Base-by-base conservation (phyloP, 2,797 vertebrate genomes). In the Halcyon smyrnensis region DNA sequence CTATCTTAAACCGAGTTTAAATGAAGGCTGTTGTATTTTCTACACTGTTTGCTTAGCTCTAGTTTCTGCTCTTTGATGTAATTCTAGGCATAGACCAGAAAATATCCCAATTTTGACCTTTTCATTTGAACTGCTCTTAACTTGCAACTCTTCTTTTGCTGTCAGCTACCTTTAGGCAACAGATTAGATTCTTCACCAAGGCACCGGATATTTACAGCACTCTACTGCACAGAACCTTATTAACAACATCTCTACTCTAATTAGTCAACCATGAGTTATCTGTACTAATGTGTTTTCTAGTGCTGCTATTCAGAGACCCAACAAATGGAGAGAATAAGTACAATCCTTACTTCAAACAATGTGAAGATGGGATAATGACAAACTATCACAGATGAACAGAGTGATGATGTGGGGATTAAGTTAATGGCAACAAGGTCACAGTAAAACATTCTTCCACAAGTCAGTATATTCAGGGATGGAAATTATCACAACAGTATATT, bases 11-110 rank as follows among this genome's bases (percentile, higher is more conserved):
- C 21, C 7, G 74, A 73, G 30, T 82, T 86, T 53, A 93, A 87
- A 94, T 85, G 88, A 69, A 92, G 48, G 6, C 13, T 23, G 4
- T 54, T 89, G 27, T 51, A 59, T 94, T 96, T 95, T 96, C 41
- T 79, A 51, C 18, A 62, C 30, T 79, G 59, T 90, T 93, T 85
- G 8, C 51, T 94, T 56, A 63, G 63, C 13, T 82, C 21, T 77
- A 17, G 19, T 91, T 97, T 93, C 71, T 94, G 73, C 41, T 93
- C 78, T 90, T 94, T 95, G 73, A 71, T 95, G 64, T 74, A 89
- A 50, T 76, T 51, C 63, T 73, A 93, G 46, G 77, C 79, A 93
- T 86, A 92, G 74, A 90, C 28, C 23, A 77, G 92, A 96, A 96
- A 88, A 56, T 56, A 32, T 34, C 25, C 43, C 74, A 95, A 48